phyloP scores from a whole-genome alignment of 2,797 vertebrate genomes.

The Danio albolineatus region DNA sequence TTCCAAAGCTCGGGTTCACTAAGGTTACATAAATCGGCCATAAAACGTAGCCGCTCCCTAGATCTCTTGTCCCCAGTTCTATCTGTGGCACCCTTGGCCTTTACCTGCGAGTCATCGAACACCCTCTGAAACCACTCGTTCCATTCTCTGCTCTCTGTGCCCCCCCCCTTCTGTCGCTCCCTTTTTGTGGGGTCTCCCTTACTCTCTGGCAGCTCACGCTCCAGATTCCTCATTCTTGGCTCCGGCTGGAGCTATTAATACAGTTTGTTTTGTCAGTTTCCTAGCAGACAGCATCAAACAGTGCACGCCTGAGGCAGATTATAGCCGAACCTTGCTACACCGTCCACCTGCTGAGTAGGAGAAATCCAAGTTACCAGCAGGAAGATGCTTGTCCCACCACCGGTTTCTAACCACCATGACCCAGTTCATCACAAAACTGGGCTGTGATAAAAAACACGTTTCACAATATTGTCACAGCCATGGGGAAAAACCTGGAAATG shows the following conservation, averaged over 20 bases:
- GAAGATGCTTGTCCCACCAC: slow-evolving; percentile 60
- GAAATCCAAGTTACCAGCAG: slow-evolving; percentile 80
- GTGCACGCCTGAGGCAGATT: slow-evolving; percentile 79
- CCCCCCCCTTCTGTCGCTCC: slow-evolving; percentile 28
- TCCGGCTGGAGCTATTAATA: slow-evolving; percentile 83
- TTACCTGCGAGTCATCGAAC: slow-evolving; percentile 64
- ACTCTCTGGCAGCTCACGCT: slow-evolving; percentile 80
- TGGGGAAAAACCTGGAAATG: background rate
- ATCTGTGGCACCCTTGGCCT: slow-evolving; percentile 25
- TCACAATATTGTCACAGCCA: background rate
- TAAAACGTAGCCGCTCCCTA: slow-evolving; percentile 59
- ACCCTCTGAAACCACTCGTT: slow-evolving; percentile 51
- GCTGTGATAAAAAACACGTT: background rate
- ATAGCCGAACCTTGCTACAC: slow-evolving; percentile 76
- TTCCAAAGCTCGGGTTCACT: slow-evolving; percentile 75
- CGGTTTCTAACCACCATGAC: slow-evolving; percentile 27
- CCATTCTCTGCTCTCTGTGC: slow-evolving; percentile 37
- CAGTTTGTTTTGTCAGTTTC: slow-evolving; percentile 89
- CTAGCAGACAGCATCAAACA: slow-evolving; percentile 88
- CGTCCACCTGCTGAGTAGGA: slow-evolving; percentile 84
- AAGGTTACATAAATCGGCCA: slow-evolving; percentile 72
- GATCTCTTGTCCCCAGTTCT: slow-evolving; percentile 43
- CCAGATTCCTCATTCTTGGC: slow-evolving; percentile 80
- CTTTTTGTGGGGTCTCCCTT: slow-evolving; percentile 78
- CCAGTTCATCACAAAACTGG: background rate